Conservation (phyloP, 2,113 vertebrate species). For the Ginglymostoma cirratum region DNA sequence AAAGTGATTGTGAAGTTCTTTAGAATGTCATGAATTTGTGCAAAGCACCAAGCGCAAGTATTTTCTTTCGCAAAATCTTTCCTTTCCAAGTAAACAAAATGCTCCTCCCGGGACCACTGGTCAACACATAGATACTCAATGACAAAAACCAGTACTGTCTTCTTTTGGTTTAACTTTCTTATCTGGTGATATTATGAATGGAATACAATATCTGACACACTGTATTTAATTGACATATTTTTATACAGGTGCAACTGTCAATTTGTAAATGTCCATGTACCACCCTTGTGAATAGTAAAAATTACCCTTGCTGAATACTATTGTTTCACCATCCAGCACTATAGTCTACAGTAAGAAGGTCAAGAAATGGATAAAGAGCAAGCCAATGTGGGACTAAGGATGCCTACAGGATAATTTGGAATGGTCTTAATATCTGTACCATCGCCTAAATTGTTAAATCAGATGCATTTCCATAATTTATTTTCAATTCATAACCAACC, state of each 20-base stretch:
- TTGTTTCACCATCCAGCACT: background rate
- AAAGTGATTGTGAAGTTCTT: no score
- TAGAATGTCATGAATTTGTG: no score
- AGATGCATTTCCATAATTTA: background rate
- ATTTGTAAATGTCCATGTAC: background rate
- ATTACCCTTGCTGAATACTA: background rate
- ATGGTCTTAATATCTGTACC: background rate
- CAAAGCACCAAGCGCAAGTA: no score
- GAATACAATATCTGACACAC: background rate
- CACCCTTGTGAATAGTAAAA: background rate
- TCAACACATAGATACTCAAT: no score
- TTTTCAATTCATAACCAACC: background rate
- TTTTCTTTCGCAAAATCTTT: no score
- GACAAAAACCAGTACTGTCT: no score
- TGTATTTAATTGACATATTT: background rate
- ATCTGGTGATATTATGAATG: no score
- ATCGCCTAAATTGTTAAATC: background rate
- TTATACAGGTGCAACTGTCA: background rate
- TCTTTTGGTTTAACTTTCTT: no score
- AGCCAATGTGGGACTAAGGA: background rate
- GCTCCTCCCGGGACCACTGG: no score
- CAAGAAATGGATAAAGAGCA: background rate
- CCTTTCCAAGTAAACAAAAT: no score
- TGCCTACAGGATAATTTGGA: background rate
- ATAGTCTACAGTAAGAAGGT: background rate